Evolutionary conservation across 2,888 invertebrate species (phyloP), one percentile per base, ranked within the genome.

Genomic region (Achlya flavicornis): DNA sequence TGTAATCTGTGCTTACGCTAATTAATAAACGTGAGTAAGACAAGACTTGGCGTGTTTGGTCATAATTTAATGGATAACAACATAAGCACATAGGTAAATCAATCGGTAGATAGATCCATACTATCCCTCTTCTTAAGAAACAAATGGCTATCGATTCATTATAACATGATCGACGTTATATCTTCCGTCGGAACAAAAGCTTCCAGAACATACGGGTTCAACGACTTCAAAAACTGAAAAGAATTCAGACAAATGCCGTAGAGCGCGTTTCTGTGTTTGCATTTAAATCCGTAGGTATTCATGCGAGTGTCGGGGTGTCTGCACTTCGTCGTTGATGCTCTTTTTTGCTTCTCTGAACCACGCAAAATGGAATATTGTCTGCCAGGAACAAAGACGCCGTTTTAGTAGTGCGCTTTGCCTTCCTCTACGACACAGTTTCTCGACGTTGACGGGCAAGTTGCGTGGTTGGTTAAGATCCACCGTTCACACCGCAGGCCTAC

Each of bases 201-300:
- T 53, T 19, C 19, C 16, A 53, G 53, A 53, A 53, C 16, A 48
- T 53, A 10, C 16, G 10, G 53, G 53, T 16, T 53, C 53, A 53
- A 53, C 53, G 53, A 53, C 53, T 53, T 19, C 53, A 53, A 53
- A 53, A 53, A 53, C 53, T 53, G 16, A 62, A 62, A 58, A 69
- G 66, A 70, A 66, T 67, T 67, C 33, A 59, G 63, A 66, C 68
- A 69, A 73, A 73, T 69, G 62, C 66, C 66, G 61, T 64, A 62
- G 70, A 74, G 73, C 69, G 64, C 66, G 66, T 64, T 68, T 65
- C 66, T 66, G 65, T 72, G 72, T 74, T 74, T 71, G 72, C 69
- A 72, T 74, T 71, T 64, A 67, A 66, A 69, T 70, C 69, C 64
- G 64, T 69, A 66, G 46, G 68, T 64, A 67, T 65, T 70, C 69